Evolutionary conservation across 2,113 vertebrate genomes (phyloP).

Genomic region (Anas platyrhynchos): DNA sequence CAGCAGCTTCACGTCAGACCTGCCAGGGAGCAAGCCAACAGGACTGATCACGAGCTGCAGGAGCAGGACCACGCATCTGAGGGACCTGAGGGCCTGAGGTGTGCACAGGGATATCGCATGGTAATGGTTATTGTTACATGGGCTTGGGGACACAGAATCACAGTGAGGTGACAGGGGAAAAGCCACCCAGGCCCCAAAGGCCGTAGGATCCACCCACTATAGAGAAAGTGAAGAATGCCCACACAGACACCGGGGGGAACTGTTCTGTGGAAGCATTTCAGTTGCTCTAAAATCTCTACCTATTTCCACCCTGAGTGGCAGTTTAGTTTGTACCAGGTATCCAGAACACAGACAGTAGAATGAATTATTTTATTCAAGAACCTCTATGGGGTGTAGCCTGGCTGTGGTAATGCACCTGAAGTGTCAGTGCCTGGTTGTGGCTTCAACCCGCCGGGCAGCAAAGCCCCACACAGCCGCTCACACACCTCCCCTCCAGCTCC

Average conservation of each 20-base stretch:
- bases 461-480: too few relatives aligned
- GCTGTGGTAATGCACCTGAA: neutral
- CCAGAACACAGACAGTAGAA: neutral
- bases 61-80: neutral
- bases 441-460: too few relatives aligned
- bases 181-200: neutral
- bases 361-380: neutral
- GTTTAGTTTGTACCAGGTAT: neutral
- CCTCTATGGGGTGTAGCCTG: neutral
- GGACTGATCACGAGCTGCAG: neutral
- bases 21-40: neutral
- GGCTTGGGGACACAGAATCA: neutral
- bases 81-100: neutral
- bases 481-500: too few relatives aligned
- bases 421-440: neutral
- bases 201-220: neutral
- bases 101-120: neutral
- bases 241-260: rapidly evolving
- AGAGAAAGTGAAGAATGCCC: neutral
- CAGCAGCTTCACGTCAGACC: neutral
- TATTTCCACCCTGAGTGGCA: neutral
- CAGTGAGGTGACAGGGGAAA: neutral
- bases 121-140: too few relatives aligned
- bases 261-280: neutral
- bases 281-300: neutral